These are phyloP conservation scores for Morpho deidamia DNA, from an alignment of 2,888 invertebrate genomes.

Conservation along the genomic window DNA sequence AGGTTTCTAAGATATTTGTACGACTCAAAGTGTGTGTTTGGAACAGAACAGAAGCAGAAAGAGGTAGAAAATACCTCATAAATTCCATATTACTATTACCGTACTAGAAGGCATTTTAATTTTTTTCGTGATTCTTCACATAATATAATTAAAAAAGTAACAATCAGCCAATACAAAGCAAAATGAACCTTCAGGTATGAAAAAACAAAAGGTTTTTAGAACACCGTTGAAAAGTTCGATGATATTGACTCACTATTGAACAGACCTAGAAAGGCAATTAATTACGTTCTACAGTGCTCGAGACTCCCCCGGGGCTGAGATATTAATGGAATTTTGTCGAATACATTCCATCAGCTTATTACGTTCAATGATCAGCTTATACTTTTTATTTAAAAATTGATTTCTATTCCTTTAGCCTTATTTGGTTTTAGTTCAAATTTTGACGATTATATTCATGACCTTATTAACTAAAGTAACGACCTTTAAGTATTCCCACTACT, in stretches of 20 bases:
- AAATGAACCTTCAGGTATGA: not conserved
- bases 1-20: too few species aligned
- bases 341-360: slow-evolving; percentile 9
- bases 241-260: slow-evolving; percentile 16
- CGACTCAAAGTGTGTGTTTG: too few species aligned
- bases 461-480: too few species aligned
- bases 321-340: slow-evolving; percentile 16
- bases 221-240: slow-evolving; percentile 2
- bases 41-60: too few species aligned
- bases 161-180: not conserved
- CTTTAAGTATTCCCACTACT: too few species aligned
- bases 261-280: slow-evolving; percentile 16
- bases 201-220: slow-evolving; percentile 5
- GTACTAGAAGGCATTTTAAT: too few species aligned
- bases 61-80: too few species aligned
- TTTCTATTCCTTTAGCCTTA: not conserved
- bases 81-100: too few species aligned
- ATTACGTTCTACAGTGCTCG: slow-evolving; percentile 15
- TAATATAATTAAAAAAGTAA: not conserved
- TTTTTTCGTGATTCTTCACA: not conserved
- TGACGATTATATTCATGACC: too few species aligned
- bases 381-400: not conserved
- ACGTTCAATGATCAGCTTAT: slow-evolving; percentile 2
- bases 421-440: too few species aligned
- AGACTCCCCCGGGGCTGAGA: slow-evolving; percentile 7